Percentiles rank a stretch among this genome's conserved stretches.
These are phyloP conservation scores for Nebria ingens DNA, from an alignment of 1,140 invertebrate genomes.

Conservation along the genomic window DNA sequence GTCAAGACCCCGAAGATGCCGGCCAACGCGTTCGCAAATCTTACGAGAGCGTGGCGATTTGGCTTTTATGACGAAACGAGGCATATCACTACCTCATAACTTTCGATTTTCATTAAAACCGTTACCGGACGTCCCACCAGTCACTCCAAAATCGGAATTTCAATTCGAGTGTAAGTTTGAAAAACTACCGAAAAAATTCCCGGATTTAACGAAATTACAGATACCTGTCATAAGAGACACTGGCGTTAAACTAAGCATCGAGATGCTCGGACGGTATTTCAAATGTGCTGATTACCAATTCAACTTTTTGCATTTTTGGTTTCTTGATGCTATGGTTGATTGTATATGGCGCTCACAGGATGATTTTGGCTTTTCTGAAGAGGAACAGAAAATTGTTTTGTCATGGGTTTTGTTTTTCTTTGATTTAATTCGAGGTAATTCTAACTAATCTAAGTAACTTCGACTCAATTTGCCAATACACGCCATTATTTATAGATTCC, in stretches of 20 bases:
- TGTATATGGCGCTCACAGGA: slow-evolving; percentile 30
- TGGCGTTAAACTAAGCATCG: slow-evolving; percentile 25
- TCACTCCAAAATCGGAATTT: not conserved
- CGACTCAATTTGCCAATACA: no score
- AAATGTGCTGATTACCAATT: slow-evolving; percentile 24
- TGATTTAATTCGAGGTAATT: slow-evolving; percentile 22
- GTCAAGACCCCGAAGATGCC: no score
- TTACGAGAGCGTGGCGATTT: no score
- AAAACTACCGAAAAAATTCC: not conserved
- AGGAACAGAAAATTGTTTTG: slow-evolving; percentile 25
- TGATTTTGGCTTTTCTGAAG: slow-evolving; percentile 23
- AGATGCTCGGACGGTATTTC: slow-evolving; percentile 23
- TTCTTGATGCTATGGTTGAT: slow-evolving; percentile 29
- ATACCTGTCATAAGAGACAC: slow-evolving; percentile 24
- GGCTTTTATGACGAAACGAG: no score
- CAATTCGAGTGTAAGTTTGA: not conserved
- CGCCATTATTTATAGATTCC: no score
- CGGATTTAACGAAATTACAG: slow-evolving; percentile 12
- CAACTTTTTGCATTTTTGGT: slow-evolving; percentile 30
- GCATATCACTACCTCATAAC: no score
- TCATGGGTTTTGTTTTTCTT: slow-evolving; percentile 27
- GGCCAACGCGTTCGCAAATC: no score
- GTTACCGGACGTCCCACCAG: not conserved
- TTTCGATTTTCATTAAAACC: no score
- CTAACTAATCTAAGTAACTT: not conserved